Conservation (phyloP, 2,113 vertebrate genomes). For the Isurus oxyrinchus region DNA sequence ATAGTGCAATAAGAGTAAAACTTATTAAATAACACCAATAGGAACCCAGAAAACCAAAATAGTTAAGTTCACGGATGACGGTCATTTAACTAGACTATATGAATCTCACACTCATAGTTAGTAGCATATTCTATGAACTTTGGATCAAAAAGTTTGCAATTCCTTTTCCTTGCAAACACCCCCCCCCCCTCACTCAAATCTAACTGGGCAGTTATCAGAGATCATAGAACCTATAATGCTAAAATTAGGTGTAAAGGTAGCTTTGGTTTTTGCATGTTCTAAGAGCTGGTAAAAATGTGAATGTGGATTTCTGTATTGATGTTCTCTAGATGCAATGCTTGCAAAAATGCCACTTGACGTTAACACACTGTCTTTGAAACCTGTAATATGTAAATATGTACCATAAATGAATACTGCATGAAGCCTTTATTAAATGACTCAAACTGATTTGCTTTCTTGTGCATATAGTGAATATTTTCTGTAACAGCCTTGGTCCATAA, state of each 20-base stretch:
- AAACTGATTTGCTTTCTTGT: not conserved
- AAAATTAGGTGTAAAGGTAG: slow-evolving; percentile 10
- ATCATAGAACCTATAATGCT: not conserved
- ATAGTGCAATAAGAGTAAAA: not conserved
- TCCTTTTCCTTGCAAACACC: not conserved
- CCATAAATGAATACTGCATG: not conserved
- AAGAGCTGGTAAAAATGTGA: slow-evolving; percentile 10
- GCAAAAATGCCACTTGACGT: not conserved
- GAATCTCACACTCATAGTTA: not conserved
- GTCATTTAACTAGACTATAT: not conserved
- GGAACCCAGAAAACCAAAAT: not conserved
- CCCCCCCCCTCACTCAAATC: not conserved
- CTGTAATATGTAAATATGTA: not conserved
- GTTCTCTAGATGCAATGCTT: not conserved
- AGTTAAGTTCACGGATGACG: not conserved
- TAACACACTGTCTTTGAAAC: not conserved
- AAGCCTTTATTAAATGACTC: not conserved
- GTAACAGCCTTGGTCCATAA: not conserved
- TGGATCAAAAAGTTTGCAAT: not conserved
- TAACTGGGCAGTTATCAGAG: not conserved
- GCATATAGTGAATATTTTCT: not conserved
- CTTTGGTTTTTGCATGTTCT: slow-evolving; percentile 32
- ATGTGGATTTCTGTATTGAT: not conserved
- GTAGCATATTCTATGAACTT: not conserved
- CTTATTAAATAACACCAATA: not conserved